Conservation (phyloP, 2,888 invertebrate genomes). For the Troides helena region DNA sequence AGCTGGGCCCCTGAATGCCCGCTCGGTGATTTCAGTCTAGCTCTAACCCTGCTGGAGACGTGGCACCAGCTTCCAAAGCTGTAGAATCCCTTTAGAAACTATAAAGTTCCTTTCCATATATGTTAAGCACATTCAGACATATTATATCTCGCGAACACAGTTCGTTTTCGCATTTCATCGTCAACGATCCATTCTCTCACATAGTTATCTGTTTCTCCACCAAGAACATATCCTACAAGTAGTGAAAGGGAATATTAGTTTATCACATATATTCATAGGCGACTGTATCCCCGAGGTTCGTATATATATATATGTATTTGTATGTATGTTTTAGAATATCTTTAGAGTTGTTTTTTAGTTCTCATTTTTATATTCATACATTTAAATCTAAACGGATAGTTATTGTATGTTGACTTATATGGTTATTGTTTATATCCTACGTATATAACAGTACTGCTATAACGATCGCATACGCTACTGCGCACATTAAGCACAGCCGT, state of each 20-base stretch:
- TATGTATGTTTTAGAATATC: slow-evolving; percentile 25
- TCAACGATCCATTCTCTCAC: slow-evolving; percentile 58
- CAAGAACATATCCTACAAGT: slow-evolving; percentile 74
- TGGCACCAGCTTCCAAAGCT: slow-evolving; percentile 42
- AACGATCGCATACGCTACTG: background rate
- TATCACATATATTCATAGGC: slow-evolving; percentile 28
- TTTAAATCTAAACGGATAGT: slow-evolving; percentile 7
- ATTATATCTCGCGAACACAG: slow-evolving; percentile 46
- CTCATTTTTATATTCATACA: slow-evolving; percentile 33
- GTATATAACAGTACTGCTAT: background rate
- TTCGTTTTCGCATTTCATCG: slow-evolving; percentile 47
- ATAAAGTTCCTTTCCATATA: slow-evolving; percentile 52
- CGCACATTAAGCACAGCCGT: slow-evolving; percentile 31
- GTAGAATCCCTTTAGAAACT: slow-evolving; percentile 34
- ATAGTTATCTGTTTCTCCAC: slow-evolving; percentile 71
- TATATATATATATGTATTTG: slow-evolving; percentile 32
- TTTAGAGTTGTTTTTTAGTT: slow-evolving; percentile 32
- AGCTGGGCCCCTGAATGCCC: slow-evolving; percentile 42
- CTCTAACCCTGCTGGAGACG: slow-evolving; percentile 42
- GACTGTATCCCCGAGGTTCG: slow-evolving; percentile 39
- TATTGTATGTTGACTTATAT: slow-evolving; percentile 37
- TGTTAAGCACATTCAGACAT: slow-evolving; percentile 65
- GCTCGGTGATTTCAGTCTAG: slow-evolving; percentile 49
- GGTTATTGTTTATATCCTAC: slow-evolving; percentile 41
- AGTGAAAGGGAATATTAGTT: slow-evolving; percentile 47